Evolutionary conservation across 2,888 invertebrate genomes (phyloP), one percentile per base, ranked within the genome.

Genomic region (Amiota mariae): DNA sequence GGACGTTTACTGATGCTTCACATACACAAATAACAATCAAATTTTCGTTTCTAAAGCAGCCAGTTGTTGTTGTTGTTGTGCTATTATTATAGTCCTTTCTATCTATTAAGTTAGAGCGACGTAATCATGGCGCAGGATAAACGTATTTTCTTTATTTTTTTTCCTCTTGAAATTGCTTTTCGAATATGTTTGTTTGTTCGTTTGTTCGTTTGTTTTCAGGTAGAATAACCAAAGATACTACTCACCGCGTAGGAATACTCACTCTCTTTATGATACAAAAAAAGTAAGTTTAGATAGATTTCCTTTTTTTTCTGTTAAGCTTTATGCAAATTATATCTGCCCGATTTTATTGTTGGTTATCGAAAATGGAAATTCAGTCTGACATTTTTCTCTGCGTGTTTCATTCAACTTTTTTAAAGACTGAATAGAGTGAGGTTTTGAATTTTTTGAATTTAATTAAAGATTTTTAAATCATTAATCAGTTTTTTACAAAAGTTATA

Each of bases 11-110:
- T 66, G 66, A 49, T 49, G 18, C 20, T 15, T 59, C 15, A 18
- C 67, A 48, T 24, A 54, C 67, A 68, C 67, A 68, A 68, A 68
- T 68, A 68, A 68, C 67, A 68, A 68, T 68, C 67, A 68, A 68
- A 68, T 51, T 68, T 68, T 24, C 67, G 9, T 24, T 13, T 12
- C 36, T 6, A 36, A 36, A 6, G 36, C 36, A 36, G 36, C 8
- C 36, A 36, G 36, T 36, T 18, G 59, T 59, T 13, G 13, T 63
- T 24, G 11, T 46, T 51, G 12, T 68, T 59, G 9, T 59, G 36
- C 36, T 36, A 36, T 36, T 36, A 36, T 36, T 36, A 36, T 36
- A 36, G 59, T 54, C 59, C 20, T 13, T 36, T 54, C 67, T 54
- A 24, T 51, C 51, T 13, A 24, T 36, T 20, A 36, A 20, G 20